A percentile compares a stretch with the other conserved stretches of the same genome.
Conservation (phyloP, 2,113 vertebrate species). For the Clupea harengus region DNA sequence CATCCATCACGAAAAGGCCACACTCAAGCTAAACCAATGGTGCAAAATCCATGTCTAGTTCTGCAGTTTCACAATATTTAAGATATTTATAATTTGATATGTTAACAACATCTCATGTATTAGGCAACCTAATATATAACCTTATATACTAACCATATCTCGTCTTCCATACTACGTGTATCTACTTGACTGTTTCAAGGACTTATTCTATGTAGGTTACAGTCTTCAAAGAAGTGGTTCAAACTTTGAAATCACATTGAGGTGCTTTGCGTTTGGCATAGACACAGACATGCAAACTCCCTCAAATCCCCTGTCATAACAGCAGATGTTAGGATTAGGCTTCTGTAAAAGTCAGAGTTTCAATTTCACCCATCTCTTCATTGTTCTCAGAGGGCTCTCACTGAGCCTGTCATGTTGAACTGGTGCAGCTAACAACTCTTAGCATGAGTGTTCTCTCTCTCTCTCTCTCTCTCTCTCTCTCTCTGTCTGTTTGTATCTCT, state of each 20-base stretch:
- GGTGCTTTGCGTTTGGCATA: conserved; percentile 88
- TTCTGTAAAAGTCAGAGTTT: conserved; percentile 96
- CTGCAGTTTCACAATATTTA: too few relatives aligned
- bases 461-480: too few relatives aligned
- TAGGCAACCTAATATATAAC: background rate
- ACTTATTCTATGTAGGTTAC: background rate
- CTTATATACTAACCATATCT: background rate
- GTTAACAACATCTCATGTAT: too few relatives aligned
- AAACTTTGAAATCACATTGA: conserved; percentile 82
- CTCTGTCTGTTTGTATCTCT: too few relatives aligned
- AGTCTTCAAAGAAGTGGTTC: conserved; percentile 50
- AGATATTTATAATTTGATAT: too few relatives aligned
- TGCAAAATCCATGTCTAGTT: too few relatives aligned
- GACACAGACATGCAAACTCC: conserved; percentile 82
- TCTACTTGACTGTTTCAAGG: background rate
- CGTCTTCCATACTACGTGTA: background rate
- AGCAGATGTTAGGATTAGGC: conserved; percentile 97
- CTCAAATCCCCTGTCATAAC: conserved; percentile 90
- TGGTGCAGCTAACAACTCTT: conserved; percentile 52
- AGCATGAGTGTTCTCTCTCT: background rate
- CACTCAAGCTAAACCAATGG: too few relatives aligned
- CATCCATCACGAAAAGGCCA: too few relatives aligned
- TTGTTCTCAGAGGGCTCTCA: conserved; percentile 87
- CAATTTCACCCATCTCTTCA: conserved; percentile 88
- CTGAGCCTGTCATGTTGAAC: conserved; percentile 81